Percentiles rank a stretch among this genome's conserved stretches.
Conservation (phyloP, 2,888 invertebrate species). For the Drosophila acutilabella region DNA sequence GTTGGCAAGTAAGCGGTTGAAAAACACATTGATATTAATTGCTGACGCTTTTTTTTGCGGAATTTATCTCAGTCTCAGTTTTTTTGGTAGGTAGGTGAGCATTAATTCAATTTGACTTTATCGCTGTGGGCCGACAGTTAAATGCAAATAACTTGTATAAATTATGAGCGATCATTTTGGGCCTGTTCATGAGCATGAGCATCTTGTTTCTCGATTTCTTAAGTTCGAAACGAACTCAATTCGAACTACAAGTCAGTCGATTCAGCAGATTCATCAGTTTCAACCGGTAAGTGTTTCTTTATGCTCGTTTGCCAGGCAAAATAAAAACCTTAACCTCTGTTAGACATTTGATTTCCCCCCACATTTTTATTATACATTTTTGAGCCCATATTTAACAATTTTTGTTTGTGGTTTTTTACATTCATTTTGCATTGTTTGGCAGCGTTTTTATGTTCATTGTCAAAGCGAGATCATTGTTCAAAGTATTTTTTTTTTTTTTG, state of each 20-base stretch:
- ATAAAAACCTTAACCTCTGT: conserved; percentile 53
- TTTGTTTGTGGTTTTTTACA: conserved; percentile 49
- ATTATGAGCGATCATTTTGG: conserved; percentile 56
- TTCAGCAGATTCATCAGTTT: conserved; percentile 8
- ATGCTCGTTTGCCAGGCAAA: conserved; percentile 28
- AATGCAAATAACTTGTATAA: conserved; percentile 78
- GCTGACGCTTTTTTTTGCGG: conserved; percentile 39
- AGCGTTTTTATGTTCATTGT: conserved; percentile 58
- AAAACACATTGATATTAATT: conserved; percentile 71
- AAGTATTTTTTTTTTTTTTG: conserved; percentile 8
- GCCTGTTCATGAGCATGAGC: conserved; percentile 29
- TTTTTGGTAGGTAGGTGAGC: conserved; percentile 20
- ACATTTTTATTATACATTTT: conserved; percentile 19
- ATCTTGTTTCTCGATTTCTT: conserved; percentile 14
- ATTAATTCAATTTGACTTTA: conserved; percentile 75
- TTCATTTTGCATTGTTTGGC: conserved; percentile 62
- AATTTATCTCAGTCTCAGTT: conserved; percentile 21
- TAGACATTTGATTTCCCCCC: conserved; percentile 26
- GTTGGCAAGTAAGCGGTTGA: conserved; percentile 1
- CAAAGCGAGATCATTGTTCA: conserved; percentile 36
- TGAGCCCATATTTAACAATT: conserved; percentile 44
- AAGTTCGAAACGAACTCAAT: background rate
- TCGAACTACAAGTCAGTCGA: background rate
- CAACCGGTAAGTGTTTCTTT: conserved; percentile 44
- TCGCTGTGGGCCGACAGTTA: conserved; percentile 43